phyloP scores from a whole-genome alignment of 2,797 vertebrate genomes.

The Apogon hyalosoma region DNA sequence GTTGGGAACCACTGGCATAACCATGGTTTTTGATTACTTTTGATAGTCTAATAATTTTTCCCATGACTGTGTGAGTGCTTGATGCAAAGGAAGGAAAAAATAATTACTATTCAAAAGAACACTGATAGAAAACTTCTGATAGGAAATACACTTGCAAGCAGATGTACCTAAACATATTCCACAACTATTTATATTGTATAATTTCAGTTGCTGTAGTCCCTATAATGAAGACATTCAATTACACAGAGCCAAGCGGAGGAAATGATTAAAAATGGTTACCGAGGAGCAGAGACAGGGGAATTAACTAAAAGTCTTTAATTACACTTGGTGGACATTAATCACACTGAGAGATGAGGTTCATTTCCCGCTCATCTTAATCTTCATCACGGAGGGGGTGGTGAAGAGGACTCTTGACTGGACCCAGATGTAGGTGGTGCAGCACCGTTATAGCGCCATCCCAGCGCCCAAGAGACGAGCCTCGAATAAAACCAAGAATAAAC shows the following conservation, averaged over 20 bases:
- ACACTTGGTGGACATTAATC: slow-evolving; percentile 85
- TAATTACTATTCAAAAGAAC: too few relatives aligned
- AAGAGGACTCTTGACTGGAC: slow-evolving; percentile 46
- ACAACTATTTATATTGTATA: slow-evolving; percentile 19
- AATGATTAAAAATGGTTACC: slow-evolving; percentile 82
- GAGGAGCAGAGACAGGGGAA: slow-evolving; percentile 80
- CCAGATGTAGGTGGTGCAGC: slow-evolving; percentile 32
- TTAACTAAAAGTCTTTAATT: slow-evolving; percentile 88
- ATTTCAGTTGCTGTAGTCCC: slow-evolving; percentile 40
- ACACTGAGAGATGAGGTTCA: slow-evolving; percentile 80
- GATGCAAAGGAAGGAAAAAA: too few relatives aligned
- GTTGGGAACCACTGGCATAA: too few relatives aligned
- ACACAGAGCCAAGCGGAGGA: slow-evolving; percentile 69
- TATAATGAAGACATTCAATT: slow-evolving; percentile 77
- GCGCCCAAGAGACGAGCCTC: slow-evolving; percentile 20
- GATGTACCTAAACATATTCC: slow-evolving; percentile 40
- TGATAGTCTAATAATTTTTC: too few relatives aligned
- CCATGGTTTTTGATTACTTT: too few relatives aligned
- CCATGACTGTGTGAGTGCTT: too few relatives aligned
- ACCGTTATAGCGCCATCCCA: slow-evolving; percentile 11
- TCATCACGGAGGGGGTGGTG: slow-evolving; percentile 68
- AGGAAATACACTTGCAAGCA: slow-evolving; percentile 24
- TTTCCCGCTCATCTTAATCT: slow-evolving; percentile 85
- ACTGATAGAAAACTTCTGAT: too few relatives aligned
- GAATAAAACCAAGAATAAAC: slow-evolving; percentile 24